These are phyloP conservation scores for Cryptomyrus ogoouensis DNA, from an alignment of 2,113 vertebrate genomes.

Conservation along the genomic window DNA sequence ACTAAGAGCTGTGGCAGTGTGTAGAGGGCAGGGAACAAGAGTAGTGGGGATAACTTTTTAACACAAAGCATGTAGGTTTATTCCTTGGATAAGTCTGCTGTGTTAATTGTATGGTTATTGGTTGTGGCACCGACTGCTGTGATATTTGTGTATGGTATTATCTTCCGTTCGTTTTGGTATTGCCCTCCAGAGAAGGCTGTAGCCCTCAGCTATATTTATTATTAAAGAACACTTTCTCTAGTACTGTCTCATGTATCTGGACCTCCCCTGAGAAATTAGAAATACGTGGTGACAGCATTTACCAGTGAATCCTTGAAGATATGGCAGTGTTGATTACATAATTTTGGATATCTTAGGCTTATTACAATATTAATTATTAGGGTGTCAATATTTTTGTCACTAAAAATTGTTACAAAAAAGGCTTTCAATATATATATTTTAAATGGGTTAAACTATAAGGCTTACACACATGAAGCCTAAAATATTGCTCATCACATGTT, in stretches of 20 bases:
- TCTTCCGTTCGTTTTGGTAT: not conserved
- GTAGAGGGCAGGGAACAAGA: too few relatives aligned
- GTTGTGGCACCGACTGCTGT: not conserved
- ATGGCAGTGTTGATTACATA: too few relatives aligned
- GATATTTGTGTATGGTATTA: not conserved
- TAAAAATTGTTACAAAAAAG: too few relatives aligned
- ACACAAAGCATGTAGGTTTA: not conserved
- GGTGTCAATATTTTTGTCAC: too few relatives aligned
- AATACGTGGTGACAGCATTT: not conserved
- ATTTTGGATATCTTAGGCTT: too few relatives aligned
- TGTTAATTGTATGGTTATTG: not conserved
- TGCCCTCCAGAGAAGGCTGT: not conserved
- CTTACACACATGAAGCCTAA: too few relatives aligned
- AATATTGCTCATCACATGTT: too few relatives aligned
- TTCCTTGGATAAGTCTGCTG: not conserved
- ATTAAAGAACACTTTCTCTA: not conserved
- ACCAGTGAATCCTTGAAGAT: not conserved
- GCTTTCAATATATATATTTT: too few relatives aligned
- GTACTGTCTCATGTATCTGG: not conserved
- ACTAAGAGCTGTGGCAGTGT: not conserved
- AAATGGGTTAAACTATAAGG: too few relatives aligned
- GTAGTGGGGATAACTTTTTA: too few relatives aligned
- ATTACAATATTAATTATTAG: too few relatives aligned
- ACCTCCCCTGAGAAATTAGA: not conserved
- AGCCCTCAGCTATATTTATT: not conserved